A percentile compares a stretch with the other conserved stretches of the same genome.
Evolutionary conservation across 2,797 vertebrate genomes (phyloP).

Genomic region (Chelonia mydas): DNA sequence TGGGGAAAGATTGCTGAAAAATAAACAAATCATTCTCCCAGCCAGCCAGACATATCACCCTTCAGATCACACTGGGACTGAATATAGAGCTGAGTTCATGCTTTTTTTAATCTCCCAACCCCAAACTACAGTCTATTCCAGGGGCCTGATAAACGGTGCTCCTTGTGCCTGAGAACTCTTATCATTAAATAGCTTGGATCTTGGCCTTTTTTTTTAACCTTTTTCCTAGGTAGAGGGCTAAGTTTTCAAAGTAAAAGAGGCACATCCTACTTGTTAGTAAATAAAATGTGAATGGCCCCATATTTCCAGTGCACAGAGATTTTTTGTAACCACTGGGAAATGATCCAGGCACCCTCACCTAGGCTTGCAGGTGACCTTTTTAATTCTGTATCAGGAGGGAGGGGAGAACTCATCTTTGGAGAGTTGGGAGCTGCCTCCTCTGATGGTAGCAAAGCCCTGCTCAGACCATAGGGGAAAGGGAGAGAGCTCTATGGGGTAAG

Average conservation of each 20-base stretch:
- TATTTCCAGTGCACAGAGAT: background rate
- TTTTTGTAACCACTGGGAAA: background rate
- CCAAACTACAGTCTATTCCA: background rate
- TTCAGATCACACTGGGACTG: background rate
- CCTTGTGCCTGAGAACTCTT: slow-evolving; percentile 9
- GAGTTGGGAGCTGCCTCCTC: background rate
- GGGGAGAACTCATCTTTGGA: background rate
- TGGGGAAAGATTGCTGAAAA: slow-evolving; percentile 15
- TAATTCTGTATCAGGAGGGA: background rate
- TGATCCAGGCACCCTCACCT: background rate
- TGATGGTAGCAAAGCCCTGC: background rate
- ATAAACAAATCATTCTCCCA: slow-evolving; percentile 24
- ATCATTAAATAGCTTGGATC: background rate
- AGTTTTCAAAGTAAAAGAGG: background rate
- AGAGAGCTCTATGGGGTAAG: background rate
- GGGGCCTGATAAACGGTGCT: slow-evolving; percentile 47
- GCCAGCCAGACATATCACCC: slow-evolving; percentile 41
- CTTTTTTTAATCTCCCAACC: slow-evolving; percentile 45
- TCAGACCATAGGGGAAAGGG: background rate
- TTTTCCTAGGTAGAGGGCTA: background rate
- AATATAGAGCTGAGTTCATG: slow-evolving; percentile 22
- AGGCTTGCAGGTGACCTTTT: background rate
- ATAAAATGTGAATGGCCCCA: background rate
- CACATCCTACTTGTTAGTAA: background rate
- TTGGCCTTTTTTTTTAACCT: background rate